These are phyloP conservation scores for Myrmecobius fasciatus DNA, from an alignment of 2,113 vertebrate genomes.

Conservation along the genomic window DNA sequence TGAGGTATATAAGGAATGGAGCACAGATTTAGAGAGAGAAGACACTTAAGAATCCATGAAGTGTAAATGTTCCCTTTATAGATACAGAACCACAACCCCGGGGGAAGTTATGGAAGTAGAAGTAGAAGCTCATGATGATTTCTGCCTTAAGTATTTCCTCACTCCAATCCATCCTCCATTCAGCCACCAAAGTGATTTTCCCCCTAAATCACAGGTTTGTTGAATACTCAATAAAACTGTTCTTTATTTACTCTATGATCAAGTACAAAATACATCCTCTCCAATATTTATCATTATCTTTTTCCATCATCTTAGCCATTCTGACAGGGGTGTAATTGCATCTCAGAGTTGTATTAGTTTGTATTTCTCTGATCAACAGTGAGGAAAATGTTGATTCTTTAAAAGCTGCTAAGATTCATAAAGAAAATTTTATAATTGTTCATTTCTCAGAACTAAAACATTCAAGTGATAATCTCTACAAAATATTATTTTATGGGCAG, in stretches of 20 bases:
- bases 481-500: background rate
- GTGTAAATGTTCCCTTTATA: background rate
- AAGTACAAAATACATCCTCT: background rate
- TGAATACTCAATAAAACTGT: background rate
- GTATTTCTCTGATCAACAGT: too few relatives aligned
- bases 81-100: background rate
- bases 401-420: background rate
- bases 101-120: background rate
- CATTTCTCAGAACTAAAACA: background rate
- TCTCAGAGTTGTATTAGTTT: too few relatives aligned
- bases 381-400: background rate
- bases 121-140: background rate
- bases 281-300: too few relatives aligned
- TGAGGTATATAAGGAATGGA: background rate
- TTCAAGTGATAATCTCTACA: background rate
- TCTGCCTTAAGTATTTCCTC: background rate
- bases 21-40: background rate
- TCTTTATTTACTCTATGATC: too few relatives aligned
- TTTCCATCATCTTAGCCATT: too few relatives aligned
- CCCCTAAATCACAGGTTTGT: background rate
- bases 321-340: too few relatives aligned
- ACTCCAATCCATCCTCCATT: background rate
- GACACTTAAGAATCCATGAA: background rate
- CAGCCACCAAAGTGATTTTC: background rate
- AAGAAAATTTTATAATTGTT: background rate